Evolutionary conservation across 2,797 vertebrate species (phyloP).

Genomic region (Telmatherina bonti): DNA sequence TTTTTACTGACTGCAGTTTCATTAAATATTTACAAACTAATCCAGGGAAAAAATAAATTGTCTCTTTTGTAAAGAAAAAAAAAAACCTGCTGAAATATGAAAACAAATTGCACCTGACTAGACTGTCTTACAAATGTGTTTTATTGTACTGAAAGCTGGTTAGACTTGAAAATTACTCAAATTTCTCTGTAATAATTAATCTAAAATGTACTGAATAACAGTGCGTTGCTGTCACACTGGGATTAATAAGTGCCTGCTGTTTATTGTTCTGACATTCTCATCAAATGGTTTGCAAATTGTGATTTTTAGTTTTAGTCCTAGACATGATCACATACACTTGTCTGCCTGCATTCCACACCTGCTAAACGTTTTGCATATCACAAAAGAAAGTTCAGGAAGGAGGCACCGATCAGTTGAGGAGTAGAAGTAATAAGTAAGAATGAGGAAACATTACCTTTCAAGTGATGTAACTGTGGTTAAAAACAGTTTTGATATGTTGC

Average conservation of each 20-base stretch:
- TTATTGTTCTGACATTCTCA: constrained; percentile 10
- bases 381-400: neutral
- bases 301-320: neutral
- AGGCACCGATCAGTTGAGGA: neutral
- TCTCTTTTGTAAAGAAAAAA: constrained; percentile 1
- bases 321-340: constrained; percentile 20
- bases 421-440: neutral
- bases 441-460: neutral
- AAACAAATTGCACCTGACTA: too few relatives aligned
- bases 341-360: neutral
- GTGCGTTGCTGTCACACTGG: constrained; percentile 34
- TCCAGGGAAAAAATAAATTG: too few relatives aligned
- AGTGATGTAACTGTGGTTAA: neutral
- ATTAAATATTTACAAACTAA: too few relatives aligned
- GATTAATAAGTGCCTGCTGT: constrained; percentile 29
- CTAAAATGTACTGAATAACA: constrained; percentile 7
- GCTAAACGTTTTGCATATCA: neutral
- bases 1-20: too few relatives aligned
- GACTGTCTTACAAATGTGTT: constrained; percentile 1
- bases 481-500: neutral
- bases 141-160: neutral
- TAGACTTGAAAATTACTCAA: neutral
- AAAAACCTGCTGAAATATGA: too few relatives aligned
- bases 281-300: neutral
- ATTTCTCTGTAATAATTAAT: constrained; percentile 29